These are phyloP conservation scores for Dicaeum eximium DNA, from an alignment of 2,113 vertebrate species.

Conservation along the genomic window DNA sequence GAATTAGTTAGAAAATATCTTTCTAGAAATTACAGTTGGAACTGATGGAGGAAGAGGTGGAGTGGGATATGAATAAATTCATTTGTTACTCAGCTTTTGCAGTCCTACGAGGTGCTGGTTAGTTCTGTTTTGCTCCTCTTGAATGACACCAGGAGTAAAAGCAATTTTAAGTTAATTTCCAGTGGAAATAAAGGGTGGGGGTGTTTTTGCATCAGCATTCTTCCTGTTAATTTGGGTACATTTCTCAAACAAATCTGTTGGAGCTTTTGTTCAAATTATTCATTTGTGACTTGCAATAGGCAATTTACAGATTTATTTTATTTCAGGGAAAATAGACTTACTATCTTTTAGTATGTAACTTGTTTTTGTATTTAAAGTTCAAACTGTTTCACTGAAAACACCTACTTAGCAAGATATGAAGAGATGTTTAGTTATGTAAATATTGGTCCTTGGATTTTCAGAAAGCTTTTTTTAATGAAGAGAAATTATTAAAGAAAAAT, in stretches of 20 bases:
- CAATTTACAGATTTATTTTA: neutral
- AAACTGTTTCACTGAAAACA: neutral
- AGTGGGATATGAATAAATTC: neutral
- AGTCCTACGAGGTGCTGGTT: neutral
- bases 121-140: neutral
- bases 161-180: neutral
- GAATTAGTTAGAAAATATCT: neutral
- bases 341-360: neutral
- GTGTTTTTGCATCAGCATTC: neutral
- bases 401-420: neutral
- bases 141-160: neutral
- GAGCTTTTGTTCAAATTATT: neutral
- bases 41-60: neutral
- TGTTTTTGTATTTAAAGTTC: neutral
- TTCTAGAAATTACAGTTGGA: neutral
- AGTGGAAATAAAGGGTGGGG: neutral
- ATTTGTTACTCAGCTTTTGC: neutral
- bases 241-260: neutral
- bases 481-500: neutral
- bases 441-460: neutral
- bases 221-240: neutral
- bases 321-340: neutral
- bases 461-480: neutral
- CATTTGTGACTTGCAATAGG: neutral
- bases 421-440: neutral